Conservation (phyloP, 2,113 vertebrate species). For the Aegithalos caudatus region DNA sequence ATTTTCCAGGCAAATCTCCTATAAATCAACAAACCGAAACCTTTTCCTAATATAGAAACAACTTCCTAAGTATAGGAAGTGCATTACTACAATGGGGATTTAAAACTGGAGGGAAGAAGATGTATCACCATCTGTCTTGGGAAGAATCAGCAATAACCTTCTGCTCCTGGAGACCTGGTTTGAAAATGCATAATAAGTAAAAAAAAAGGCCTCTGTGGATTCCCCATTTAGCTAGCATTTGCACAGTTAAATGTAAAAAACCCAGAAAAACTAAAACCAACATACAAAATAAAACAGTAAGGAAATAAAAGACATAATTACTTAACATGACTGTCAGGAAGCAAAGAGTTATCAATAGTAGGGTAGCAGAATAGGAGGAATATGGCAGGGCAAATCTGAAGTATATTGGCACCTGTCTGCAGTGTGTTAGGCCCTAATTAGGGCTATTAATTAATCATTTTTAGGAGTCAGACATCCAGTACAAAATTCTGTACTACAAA, state of each 20-base stretch:
- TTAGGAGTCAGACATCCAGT: background rate
- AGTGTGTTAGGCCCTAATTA: background rate
- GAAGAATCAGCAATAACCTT: background rate
- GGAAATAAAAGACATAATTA: background rate
- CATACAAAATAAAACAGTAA: background rate
- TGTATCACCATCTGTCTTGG: rapidly evolving
- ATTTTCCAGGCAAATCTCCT: too few relatives aligned
- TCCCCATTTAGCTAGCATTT: background rate
- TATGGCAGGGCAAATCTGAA: background rate
- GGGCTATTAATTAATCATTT: background rate
- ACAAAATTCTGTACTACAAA: background rate
- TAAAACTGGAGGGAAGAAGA: background rate
- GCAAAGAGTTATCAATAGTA: background rate
- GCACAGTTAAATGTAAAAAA: background rate
- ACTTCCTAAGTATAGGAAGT: too few relatives aligned
- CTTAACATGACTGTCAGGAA: background rate
- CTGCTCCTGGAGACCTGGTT: background rate
- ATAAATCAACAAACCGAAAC: too few relatives aligned
- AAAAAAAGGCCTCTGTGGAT: background rate
- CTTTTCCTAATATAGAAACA: too few relatives aligned
- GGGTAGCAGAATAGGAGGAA: background rate
- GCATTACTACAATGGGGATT: too few relatives aligned
- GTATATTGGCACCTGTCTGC: background rate
- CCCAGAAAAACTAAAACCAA: background rate
- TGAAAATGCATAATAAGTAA: background rate